phyloP scores from a whole-genome alignment of 2,888 invertebrate species.

The Rhorus exstirpatorius region DNA sequence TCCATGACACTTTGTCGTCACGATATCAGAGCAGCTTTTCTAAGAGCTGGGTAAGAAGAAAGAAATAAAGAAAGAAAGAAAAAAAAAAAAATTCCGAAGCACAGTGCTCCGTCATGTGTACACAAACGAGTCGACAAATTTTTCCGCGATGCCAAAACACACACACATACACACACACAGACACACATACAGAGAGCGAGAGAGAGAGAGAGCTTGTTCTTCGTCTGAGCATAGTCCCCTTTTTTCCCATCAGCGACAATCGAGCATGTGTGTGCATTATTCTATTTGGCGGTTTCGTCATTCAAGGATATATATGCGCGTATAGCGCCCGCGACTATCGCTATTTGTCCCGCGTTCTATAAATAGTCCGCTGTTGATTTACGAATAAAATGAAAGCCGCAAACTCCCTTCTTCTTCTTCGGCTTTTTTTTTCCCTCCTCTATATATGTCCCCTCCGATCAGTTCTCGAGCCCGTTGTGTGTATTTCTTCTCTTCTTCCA shows the following conservation, averaged over 20 bases:
- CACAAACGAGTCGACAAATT: background rate
- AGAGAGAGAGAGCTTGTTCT: conserved; percentile 20
- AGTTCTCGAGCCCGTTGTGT: conserved; percentile 57
- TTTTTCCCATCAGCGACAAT: background rate
- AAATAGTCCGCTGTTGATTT: conserved; percentile 84
- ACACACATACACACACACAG: too few species aligned
- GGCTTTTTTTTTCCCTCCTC: conserved; percentile 48
- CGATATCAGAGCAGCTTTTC: too few species aligned
- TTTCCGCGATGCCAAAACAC: conserved; percentile 18
- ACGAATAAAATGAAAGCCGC: conserved; percentile 84
- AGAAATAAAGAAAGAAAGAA: too few species aligned
- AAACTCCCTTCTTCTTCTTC: conserved; percentile 33
- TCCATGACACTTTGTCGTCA: too few species aligned
- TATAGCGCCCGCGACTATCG: conserved; percentile 78
- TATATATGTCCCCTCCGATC: conserved; percentile 38
- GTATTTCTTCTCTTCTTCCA: conserved; percentile 64
- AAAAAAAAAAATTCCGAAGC: background rate
- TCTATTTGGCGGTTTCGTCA: conserved; percentile 78
- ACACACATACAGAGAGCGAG: too few species aligned
- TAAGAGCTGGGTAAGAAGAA: too few species aligned
- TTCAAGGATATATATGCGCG: conserved; percentile 79
- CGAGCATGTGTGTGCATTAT: conserved; percentile 68
- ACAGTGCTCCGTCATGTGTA: background rate
- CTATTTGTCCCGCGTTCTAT: conserved; percentile 83
- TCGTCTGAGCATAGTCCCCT: conserved; percentile 27